Base-by-base conservation (phyloP, 2,113 vertebrate species). In the Actenoides hombroni region DNA sequence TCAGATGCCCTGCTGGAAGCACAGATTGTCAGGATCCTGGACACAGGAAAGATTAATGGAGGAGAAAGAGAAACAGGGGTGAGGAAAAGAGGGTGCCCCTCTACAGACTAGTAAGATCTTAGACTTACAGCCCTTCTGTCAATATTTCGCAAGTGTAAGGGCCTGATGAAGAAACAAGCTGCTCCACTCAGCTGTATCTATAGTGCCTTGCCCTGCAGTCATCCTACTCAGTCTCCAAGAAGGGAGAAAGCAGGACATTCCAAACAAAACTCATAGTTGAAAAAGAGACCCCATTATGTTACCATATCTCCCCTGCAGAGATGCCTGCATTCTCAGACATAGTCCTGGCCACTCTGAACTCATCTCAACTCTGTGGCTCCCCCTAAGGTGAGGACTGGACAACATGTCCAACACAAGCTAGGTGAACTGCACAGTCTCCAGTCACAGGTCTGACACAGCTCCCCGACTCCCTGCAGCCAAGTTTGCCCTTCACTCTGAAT, bases 301-400 rank as follows among this genome's bases (percentile, higher is more conserved):
- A 21, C 31, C 46, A 17, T 6, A 29, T 10, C 44, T 28, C 8
- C 23, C 24, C 20, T 63, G 16, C 17, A 56, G 31, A 61, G 35
- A 6, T 14, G 33, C 3, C 42, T 44, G 35, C 2, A 2, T 13
- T 69, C 48, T 53, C 61, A 85, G 42, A 20, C 0, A 0, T 37
- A 61, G 16, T n/a, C 54, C 9, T 26, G 25, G 35, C 6, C 44
- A 21, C 25, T 82, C 63, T 87, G n/a, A 0, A 1, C n/a, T 59
- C 46, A 20, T 16, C 19, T 51, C 2, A 0, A 8, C 40, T 35
- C 76, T 28, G 5, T 3, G 3, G 40, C 25, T 77, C 28, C 53
- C 9, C 40, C 16, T 2, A 3, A 16, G 17, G 3, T 33, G 16
- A 77, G 33, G 20, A 12, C 19, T 65, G 44, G 31, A 67, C 16